Conservation (phyloP, 2,888 invertebrate species). For the Pristionchus exspectatus region DNA sequence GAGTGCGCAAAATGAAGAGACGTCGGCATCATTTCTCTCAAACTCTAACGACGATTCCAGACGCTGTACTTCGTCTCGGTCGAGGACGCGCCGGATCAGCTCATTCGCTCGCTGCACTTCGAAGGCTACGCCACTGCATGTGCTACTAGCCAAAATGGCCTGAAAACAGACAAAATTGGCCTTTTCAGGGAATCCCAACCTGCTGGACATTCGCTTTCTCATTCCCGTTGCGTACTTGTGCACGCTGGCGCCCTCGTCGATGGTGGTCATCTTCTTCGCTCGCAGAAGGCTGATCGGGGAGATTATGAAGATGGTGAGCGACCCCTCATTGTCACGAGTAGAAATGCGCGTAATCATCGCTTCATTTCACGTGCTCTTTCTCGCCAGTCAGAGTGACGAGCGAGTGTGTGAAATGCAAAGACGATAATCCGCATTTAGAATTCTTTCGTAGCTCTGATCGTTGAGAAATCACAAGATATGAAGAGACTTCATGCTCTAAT, state of each 20-base stretch:
- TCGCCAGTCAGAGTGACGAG: background rate
- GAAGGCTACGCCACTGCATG: background rate
- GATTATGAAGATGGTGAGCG: background rate
- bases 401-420: background rate
- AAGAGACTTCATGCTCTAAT: background rate
- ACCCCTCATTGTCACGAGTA: no score
- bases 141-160: background rate
- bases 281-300: background rate
- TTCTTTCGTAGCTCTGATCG: background rate
- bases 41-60: no score
- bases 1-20: no score
- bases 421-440: background rate
- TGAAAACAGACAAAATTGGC: background rate
- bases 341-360: no score
- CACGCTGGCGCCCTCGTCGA: background rate
- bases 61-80: background rate
- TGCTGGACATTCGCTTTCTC: background rate
- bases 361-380: no score
- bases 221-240: background rate
- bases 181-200: background rate
- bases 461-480: no score
- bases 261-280: background rate
- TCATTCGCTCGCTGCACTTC: background rate
- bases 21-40: no score
- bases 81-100: background rate